Conservation (phyloP, 64 coral and sea anemone species). For the Actinia tenebrosa region DNA sequence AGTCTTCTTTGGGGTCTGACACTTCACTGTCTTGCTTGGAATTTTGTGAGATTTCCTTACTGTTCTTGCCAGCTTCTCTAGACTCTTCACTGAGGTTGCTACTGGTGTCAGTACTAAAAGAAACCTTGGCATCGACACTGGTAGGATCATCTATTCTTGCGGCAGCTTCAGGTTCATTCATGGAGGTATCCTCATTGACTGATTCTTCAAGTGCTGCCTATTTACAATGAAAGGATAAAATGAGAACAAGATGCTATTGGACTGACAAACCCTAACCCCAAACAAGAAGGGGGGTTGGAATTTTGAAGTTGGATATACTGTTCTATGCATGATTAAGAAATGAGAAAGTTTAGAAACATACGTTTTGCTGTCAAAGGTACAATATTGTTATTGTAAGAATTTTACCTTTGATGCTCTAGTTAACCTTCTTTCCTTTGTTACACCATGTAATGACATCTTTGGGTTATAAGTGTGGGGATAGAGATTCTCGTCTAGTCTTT, state of each 20-base stretch:
- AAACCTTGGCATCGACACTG: neutral
- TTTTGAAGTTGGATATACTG: no score
- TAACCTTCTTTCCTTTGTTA: conserved; percentile 68
- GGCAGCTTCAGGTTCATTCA: neutral
- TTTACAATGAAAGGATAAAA: neutral
- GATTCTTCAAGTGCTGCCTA: neutral
- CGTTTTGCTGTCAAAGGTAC: no score
- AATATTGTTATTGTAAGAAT: neutral
- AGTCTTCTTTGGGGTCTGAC: conserved; percentile 25
- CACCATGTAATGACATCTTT: conserved; percentile 70
- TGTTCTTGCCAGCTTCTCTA: neutral
- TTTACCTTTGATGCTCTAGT: conserved; percentile 59
- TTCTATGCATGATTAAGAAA: no score
- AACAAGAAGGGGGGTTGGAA: no score
- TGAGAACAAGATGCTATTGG: no score
- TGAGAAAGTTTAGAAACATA: no score
- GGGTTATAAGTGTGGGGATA: conserved; percentile 94
- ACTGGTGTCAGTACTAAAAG: conserved; percentile 1
- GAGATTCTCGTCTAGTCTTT: conserved; percentile 68
- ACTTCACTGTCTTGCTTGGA: conserved; percentile 10
- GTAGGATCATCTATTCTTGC: neutral
- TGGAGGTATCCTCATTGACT: neutral
- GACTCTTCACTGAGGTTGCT: neutral
- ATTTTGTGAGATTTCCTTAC: neutral
- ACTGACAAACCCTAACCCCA: no score